Evolutionary conservation across 1,140 invertebrate species (phyloP).

Genomic region (Nylanderia fulva): DNA sequence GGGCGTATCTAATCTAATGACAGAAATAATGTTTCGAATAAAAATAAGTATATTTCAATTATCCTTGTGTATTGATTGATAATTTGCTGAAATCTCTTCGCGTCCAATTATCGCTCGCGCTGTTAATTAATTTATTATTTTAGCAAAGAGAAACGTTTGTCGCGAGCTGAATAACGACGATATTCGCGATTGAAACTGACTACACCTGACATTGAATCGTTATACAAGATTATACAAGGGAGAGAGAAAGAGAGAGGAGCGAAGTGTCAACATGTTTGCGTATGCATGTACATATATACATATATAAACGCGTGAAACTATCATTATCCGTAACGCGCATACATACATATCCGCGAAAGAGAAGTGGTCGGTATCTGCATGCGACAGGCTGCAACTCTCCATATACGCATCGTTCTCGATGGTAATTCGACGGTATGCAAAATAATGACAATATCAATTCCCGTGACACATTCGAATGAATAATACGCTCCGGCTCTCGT

Average conservation of each 20-base stretch:
- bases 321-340: not conserved
- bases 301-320: not conserved
- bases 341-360: constrained; percentile 46
- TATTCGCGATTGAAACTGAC: constrained; percentile 12
- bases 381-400: constrained; percentile 68
- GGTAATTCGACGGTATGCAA: constrained; percentile 46
- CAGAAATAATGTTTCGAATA: not conserved
- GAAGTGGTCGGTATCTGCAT: constrained; percentile 66
- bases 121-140: constrained; percentile 26
- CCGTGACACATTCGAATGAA: constrained; percentile 26
- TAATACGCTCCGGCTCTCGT: constrained; percentile 12
- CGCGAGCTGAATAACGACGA: not conserved
- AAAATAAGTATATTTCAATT: not conserved
- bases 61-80: not conserved
- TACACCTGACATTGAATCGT: constrained; percentile 43
- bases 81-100: not conserved
- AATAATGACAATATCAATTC: constrained; percentile 58
- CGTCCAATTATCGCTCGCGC: not conserved
- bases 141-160: constrained; percentile 6
- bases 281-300: constrained; percentile 21
- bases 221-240: constrained; percentile 9
- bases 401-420: constrained; percentile 46
- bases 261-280: not conserved
- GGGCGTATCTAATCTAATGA: not conserved
- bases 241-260: too few species aligned